Evolutionary conservation across 1,140 invertebrate species (phyloP).

Genomic region (Coenobita brevimanus): DNA sequence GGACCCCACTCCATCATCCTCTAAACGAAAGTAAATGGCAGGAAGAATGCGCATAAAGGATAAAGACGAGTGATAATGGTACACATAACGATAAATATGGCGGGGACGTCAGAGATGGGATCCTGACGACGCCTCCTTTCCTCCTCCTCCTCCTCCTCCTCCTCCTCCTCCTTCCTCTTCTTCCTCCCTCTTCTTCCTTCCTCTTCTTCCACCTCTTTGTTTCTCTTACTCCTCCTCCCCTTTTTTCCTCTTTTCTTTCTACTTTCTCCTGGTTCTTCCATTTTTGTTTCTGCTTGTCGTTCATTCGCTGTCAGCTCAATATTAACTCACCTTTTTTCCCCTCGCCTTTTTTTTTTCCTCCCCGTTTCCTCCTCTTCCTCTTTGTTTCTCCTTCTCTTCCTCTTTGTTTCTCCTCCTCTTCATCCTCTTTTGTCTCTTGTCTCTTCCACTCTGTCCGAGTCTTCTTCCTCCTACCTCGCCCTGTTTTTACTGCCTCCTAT

Average conservation of each 20-base stretch:
- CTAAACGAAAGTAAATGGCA: constrained; percentile 62
- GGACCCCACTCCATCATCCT: constrained; percentile 53
- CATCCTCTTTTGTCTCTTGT: too few relatives aligned
- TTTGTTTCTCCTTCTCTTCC: too few relatives aligned
- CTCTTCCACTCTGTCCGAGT: too few relatives aligned
- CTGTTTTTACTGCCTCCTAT: too few relatives aligned
- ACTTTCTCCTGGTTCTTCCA: neutral
- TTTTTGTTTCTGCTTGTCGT: neutral
- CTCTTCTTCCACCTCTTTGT: neutral
- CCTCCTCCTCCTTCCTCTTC: neutral
- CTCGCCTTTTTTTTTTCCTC: too few relatives aligned
- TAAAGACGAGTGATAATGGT: constrained; percentile 60
- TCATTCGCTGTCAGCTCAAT: neutral
- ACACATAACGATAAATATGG: constrained; percentile 56
- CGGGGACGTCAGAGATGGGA: constrained; percentile 53
- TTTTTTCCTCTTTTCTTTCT: too few relatives aligned
- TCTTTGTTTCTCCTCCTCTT: too few relatives aligned
- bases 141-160: neutral
- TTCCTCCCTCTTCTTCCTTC: neutral
- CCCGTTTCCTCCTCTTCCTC: too few relatives aligned
- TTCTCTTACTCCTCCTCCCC: too few relatives aligned
- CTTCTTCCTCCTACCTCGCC: too few relatives aligned
- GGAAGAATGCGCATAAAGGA: constrained; percentile 60
- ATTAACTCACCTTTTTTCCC: too few relatives aligned
- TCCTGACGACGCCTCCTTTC: constrained; percentile 44